Conservation (phyloP, 2,113 vertebrate species). For the Hippocampus barbouri region DNA sequence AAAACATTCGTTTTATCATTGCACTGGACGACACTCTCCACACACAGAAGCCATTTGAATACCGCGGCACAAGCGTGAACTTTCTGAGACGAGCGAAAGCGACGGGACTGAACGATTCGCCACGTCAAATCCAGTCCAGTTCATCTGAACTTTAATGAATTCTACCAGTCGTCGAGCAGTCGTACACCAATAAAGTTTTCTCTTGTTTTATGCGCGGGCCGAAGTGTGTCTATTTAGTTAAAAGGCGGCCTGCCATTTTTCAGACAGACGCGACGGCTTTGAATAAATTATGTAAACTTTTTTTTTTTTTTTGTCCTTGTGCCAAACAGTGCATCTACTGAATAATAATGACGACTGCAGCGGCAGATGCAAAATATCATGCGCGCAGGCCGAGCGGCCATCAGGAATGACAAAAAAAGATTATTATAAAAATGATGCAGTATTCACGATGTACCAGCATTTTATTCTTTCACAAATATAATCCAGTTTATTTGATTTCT, state of each 20-base stretch:
- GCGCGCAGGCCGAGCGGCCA: not conserved
- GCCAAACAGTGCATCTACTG: constrained; percentile 72
- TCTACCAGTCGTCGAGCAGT: constrained; percentile 16
- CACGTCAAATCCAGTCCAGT: not conserved
- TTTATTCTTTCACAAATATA: not conserved
- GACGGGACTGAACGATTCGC: not conserved
- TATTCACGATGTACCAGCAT: not conserved
- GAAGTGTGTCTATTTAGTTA: constrained; percentile 69
- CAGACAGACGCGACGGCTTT: constrained; percentile 77
- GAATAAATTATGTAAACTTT: constrained; percentile 82
- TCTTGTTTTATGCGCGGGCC: constrained; percentile 51
- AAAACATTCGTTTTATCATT: not conserved
- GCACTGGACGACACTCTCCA: not conserved
- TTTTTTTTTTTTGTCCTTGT: constrained; percentile 66
- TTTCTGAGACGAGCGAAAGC: not conserved
- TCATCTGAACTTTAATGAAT: constrained; percentile 28
- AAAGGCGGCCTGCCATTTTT: constrained; percentile 71
- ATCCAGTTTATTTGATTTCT: no score
- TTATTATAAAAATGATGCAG: not conserved
- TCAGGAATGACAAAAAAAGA: not conserved
- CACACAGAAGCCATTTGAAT: not conserved
- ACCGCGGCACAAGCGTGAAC: not conserved
- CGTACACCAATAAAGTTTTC: constrained; percentile 56
- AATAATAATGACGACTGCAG: constrained; percentile 72
- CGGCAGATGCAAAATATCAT: constrained; percentile 46